phyloP scores from a whole-genome alignment of 2,113 vertebrate genomes.

The Noctilio leporinus region DNA sequence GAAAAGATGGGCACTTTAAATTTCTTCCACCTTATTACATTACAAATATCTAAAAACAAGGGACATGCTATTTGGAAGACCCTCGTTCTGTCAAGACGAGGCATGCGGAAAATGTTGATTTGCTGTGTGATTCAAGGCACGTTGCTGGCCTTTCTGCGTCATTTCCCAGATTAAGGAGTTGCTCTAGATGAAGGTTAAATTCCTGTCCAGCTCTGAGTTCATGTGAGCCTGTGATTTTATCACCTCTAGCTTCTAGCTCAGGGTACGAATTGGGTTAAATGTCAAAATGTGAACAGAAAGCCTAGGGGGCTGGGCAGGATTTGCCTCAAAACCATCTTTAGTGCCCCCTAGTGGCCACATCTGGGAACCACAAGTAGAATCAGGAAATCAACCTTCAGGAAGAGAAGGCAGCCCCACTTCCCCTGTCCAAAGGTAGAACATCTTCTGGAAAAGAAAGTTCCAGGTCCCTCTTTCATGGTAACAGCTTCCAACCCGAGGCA shows the following conservation, averaged over 20 bases:
- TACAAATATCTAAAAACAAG: background rate
- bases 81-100: background rate
- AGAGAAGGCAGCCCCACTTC: background rate
- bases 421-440: background rate
- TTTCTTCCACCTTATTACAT: background rate
- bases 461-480: background rate
- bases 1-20: background rate
- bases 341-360: slow-evolving; percentile 24
- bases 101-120: background rate
- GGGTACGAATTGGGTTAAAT: background rate
- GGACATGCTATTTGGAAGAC: background rate
- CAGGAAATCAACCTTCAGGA: background rate
- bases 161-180: background rate
- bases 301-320: background rate
- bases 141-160: background rate
- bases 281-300: background rate
- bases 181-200: background rate
- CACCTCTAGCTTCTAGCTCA: background rate
- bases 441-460: background rate
- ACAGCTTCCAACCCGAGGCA: background rate
- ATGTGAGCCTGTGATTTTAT: background rate
- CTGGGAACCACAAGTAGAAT: background rate
- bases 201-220: background rate
- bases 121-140: background rate
- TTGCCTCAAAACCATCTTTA: background rate